Conservation (phyloP, 2,113 vertebrate species). For the Anguilla rostrata region DNA sequence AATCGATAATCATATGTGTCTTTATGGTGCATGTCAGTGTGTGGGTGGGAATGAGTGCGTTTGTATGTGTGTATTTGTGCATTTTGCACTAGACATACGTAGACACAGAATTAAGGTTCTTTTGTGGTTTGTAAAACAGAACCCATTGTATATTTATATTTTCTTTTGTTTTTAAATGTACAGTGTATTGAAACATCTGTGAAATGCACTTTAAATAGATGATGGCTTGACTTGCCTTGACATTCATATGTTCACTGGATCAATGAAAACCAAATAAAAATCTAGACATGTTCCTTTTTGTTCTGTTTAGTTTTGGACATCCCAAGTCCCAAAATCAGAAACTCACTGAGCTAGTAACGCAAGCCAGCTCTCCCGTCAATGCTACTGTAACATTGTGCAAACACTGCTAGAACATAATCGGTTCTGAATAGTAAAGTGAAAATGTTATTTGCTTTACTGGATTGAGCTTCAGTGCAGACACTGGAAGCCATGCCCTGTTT, state of each 20-base stretch:
- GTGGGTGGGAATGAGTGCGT: neutral
- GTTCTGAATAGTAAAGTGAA: neutral
- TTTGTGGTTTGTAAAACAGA: neutral
- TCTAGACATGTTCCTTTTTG: neutral
- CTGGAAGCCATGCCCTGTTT: neutral
- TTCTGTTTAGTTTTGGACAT: neutral
- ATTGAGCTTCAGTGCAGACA: neutral
- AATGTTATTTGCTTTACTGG: neutral
- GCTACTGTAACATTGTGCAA: neutral
- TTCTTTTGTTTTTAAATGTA: no score
- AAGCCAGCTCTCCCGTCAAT: neutral
- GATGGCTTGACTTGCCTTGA: no score
- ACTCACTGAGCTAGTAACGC: neutral
- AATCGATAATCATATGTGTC: neutral
- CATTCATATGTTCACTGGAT: no score
- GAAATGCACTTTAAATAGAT: no score
- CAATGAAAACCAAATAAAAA: neutral
- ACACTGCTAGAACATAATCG: neutral
- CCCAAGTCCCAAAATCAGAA: neutral
- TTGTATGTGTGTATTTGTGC: neutral
- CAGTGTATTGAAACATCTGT: no score
- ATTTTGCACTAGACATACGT: neutral
- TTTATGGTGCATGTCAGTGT: neutral
- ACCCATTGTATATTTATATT: neutral
- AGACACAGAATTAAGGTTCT: neutral